phyloP scores from a whole-genome alignment of 2,888 invertebrate species.

The Drepana falcataria region DNA sequence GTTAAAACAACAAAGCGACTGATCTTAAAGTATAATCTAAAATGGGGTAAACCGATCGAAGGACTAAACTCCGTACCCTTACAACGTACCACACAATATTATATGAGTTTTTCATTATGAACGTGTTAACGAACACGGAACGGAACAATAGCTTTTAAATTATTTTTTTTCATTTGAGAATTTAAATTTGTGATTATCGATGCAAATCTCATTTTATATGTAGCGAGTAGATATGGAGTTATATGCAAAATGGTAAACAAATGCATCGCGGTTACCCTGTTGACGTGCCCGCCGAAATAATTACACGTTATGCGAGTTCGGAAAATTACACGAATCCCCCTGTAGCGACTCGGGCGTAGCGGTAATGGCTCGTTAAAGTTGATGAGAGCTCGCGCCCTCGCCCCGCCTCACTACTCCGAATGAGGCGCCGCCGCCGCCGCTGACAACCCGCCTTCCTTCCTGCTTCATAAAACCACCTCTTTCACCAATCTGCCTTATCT shows the following conservation, averaged over 20 bases:
- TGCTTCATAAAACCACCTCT: constrained; percentile 35
- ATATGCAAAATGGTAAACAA: constrained; percentile 39
- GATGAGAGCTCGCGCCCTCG: constrained; percentile 66
- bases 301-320: constrained; percentile 69
- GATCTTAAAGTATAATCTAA: neutral
- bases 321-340: constrained; percentile 67
- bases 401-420: constrained; percentile 24
- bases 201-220: too few species aligned
- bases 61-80: neutral
- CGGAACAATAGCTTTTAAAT: too few species aligned
- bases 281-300: constrained; percentile 70
- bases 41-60: neutral
- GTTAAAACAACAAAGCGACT: neutral
- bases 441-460: constrained; percentile 42
- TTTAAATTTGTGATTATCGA: too few species aligned
- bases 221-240: neutral
- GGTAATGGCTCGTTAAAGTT: constrained; percentile 76
- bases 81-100: too few species aligned
- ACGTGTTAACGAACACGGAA: too few species aligned
- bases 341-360: constrained; percentile 35
- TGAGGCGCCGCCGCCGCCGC: constrained; percentile 36
- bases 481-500: constrained; percentile 4
- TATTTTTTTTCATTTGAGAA: too few species aligned
- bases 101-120: too few species aligned
- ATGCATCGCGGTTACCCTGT: constrained; percentile 62